Evolutionary conservation across 1,140 invertebrate species (phyloP).

Genomic region (Heliothis subflexa): DNA sequence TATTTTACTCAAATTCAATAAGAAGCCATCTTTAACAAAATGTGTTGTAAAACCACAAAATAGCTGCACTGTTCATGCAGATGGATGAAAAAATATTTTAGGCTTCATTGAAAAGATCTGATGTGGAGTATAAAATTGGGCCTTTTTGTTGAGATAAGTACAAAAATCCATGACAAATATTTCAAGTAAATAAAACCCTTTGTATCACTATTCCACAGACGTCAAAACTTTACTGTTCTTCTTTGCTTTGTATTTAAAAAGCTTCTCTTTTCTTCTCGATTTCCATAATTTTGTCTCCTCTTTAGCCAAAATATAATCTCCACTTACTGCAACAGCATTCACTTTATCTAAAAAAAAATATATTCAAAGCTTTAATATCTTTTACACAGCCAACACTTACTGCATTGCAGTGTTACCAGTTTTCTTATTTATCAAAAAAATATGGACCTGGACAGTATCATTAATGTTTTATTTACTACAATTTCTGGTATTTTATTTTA

Average conservation of each 20-base stretch:
- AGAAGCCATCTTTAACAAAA: too few species aligned
- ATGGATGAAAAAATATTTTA: too few species aligned
- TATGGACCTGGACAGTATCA: too few species aligned
- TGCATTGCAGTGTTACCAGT: not conserved
- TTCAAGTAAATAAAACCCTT: not conserved
- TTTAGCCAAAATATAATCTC: slow-evolving; percentile 69
- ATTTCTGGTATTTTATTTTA: not conserved
- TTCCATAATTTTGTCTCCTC: slow-evolving; percentile 74
- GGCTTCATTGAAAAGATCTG: too few species aligned
- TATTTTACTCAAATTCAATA: slow-evolving; percentile 1
- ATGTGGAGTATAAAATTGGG: not conserved
- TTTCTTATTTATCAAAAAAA: too few species aligned
- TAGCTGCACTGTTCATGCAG: not conserved
- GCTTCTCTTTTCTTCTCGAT: slow-evolving; percentile 77
- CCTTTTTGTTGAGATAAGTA: not conserved
- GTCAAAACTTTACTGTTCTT: slow-evolving; percentile 61
- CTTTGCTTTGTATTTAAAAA: slow-evolving; percentile 73
- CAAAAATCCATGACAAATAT: not conserved
- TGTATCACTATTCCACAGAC: slow-evolving; percentile 43
- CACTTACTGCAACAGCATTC: slow-evolving; percentile 61
- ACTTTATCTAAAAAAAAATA: slow-evolving; percentile 73
- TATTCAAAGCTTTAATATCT: not conserved
- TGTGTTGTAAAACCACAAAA: not conserved
- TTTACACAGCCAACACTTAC: not conserved
- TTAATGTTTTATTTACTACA: too few species aligned